Conservation (phyloP, 1,140 invertebrate genomes). For the Lepidostoma basale region DNA sequence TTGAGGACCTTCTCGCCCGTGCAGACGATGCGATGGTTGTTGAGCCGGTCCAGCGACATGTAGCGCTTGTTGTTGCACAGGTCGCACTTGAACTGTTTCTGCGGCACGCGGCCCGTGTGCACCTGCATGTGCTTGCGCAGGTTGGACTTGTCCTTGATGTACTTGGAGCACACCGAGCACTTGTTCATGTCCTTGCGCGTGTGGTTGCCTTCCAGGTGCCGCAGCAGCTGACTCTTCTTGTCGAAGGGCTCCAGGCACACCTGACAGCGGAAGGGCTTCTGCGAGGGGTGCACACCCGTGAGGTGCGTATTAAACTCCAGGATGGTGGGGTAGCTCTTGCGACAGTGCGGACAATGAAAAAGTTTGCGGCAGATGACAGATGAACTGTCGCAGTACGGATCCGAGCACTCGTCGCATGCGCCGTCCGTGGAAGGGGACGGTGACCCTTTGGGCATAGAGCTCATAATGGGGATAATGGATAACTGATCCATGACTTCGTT, state of each 20-base stretch:
- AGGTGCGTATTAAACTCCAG: slow-evolving; percentile 60
- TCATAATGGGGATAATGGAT: slow-evolving; percentile 41
- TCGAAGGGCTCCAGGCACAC: slow-evolving; percentile 60
- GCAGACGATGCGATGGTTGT: slow-evolving; percentile 60
- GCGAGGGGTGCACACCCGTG: slow-evolving; percentile 59
- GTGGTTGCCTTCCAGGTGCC: slow-evolving; percentile 59
- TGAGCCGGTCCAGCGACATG: slow-evolving; percentile 60
- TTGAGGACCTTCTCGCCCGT: slow-evolving; percentile 60
- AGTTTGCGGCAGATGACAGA: slow-evolving; percentile 56
- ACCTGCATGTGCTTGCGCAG: slow-evolving; percentile 62
- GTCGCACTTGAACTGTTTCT: slow-evolving; percentile 62
- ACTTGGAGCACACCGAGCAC: slow-evolving; percentile 61
- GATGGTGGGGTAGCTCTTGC: slow-evolving; percentile 60
- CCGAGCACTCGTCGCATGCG: slow-evolving; percentile 60
- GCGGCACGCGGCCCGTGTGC: slow-evolving; percentile 60
- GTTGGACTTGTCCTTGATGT: slow-evolving; percentile 62
- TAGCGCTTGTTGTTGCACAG: slow-evolving; percentile 61
- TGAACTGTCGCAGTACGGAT: slow-evolving; percentile 60
- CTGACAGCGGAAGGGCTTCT: slow-evolving; percentile 61
- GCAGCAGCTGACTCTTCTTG: slow-evolving; percentile 57
- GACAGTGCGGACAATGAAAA: slow-evolving; percentile 60
- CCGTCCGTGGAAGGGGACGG: slow-evolving; percentile 54
- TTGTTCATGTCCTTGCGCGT: slow-evolving; percentile 62
- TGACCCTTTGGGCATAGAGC: slow-evolving; percentile 42
- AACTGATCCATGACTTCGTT: slow-evolving; percentile 44